Evolutionary conservation across 2,113 vertebrate species (phyloP).

Genomic region (Cariama cristata): DNA sequence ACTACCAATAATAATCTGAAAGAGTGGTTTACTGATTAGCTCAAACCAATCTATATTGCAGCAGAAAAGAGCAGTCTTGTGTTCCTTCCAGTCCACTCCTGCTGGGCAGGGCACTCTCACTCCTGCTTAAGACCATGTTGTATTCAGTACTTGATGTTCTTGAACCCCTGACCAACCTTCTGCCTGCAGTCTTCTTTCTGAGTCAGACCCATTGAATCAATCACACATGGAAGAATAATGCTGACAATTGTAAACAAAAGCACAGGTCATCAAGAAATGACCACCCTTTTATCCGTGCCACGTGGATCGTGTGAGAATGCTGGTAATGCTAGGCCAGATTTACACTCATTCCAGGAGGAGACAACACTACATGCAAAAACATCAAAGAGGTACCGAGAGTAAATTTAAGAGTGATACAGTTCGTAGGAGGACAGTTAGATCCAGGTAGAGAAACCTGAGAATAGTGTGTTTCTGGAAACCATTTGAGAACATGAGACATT

Average conservation of each 20-base stretch:
- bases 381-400: not conserved
- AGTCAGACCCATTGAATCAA: not conserved
- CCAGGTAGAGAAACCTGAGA: not conserved
- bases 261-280: not conserved
- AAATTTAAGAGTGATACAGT: not conserved
- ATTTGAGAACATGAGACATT: not conserved
- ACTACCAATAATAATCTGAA: not conserved
- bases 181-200: not conserved
- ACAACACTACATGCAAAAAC: not conserved
- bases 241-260: not conserved
- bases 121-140: not conserved
- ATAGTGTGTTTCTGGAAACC: not conserved
- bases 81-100: not conserved
- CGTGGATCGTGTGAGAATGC: accelerated
- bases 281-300: not conserved
- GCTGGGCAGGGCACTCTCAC: not conserved
- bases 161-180: not conserved
- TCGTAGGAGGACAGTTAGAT: not conserved
- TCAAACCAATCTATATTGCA: not conserved
- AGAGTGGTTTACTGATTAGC: not conserved
- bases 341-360: not conserved
- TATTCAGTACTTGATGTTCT: not conserved
- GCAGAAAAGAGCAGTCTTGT: not conserved
- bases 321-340: not conserved
- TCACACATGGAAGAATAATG: not conserved